These are phyloP conservation scores for Chaetoderma sp. DNA, from an alignment of 2,888 invertebrate species.

Conservation along the genomic window DNA sequence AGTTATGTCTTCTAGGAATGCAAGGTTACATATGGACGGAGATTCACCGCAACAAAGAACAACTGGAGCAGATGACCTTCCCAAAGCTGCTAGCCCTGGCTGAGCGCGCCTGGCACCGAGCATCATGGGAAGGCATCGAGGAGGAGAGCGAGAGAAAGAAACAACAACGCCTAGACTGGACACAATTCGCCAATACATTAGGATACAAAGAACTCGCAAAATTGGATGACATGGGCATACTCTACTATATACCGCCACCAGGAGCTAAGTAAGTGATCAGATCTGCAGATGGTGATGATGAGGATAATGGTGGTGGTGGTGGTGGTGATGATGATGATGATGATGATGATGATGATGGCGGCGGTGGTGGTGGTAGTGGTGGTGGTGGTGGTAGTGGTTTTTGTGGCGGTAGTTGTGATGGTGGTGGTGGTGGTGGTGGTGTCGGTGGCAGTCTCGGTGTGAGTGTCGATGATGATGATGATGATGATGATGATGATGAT, in stretches of 20 bases:
- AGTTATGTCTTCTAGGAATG: conserved; percentile 47
- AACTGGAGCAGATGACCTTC: conserved; percentile 56
- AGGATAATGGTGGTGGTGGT: too few species aligned
- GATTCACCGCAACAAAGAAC: conserved; percentile 51
- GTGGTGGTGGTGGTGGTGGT: too few species aligned
- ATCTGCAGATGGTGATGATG: too few species aligned
- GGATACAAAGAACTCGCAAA: conserved; percentile 45
- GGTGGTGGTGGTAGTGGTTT: too few species aligned
- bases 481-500: too few species aligned
- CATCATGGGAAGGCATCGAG: conserved; percentile 51
- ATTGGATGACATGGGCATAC: conserved; percentile 43
- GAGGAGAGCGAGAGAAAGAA: background rate
- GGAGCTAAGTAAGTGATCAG: conserved; percentile 52
- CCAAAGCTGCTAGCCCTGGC: conserved; percentile 62
- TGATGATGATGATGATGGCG: too few species aligned
- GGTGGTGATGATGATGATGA: too few species aligned
- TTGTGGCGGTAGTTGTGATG: too few species aligned
- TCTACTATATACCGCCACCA: conserved; percentile 52
- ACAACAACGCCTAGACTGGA: conserved; percentile 39
- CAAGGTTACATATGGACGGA: conserved; percentile 66
- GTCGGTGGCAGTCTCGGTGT: too few species aligned
- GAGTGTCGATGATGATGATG: too few species aligned
- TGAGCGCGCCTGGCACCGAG: conserved; percentile 63
- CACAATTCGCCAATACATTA: conserved; percentile 45
- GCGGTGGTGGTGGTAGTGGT: too few species aligned